These are phyloP conservation scores for Thereva nobilitata DNA, from an alignment of 2,888 invertebrate species.

Conservation along the genomic window DNA sequence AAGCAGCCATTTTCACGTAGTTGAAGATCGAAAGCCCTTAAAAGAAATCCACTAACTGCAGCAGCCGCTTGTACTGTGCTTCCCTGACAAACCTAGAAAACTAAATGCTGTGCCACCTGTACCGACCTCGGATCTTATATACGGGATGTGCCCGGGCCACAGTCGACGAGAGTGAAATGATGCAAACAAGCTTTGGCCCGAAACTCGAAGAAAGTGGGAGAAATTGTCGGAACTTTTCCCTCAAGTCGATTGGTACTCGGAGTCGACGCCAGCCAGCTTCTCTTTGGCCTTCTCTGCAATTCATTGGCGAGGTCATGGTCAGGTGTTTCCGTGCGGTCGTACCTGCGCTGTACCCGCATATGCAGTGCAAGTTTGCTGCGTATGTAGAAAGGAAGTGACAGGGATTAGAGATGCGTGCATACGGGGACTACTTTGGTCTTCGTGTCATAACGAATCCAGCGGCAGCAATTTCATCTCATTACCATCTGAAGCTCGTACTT, in stretches of 20 bases:
- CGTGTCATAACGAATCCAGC: too few relatives aligned
- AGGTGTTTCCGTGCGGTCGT: slow-evolving; percentile 3
- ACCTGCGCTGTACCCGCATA: too few relatives aligned
- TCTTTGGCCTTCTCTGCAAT: slow-evolving; percentile 22
- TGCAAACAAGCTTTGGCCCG: slow-evolving; percentile 26
- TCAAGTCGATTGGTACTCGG: not conserved
- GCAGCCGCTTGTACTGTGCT: slow-evolving; percentile 12
- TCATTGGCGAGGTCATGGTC: slow-evolving; percentile 37
- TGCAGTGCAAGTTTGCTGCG: too few relatives aligned
- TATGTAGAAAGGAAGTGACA: too few relatives aligned
- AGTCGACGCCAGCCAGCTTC: not conserved
- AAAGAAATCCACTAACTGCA: slow-evolving; percentile 22
- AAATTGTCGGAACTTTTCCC: slow-evolving; percentile 21
- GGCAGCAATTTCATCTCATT: too few relatives aligned
- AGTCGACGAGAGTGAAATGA: slow-evolving; percentile 30
- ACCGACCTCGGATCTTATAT: slow-evolving; percentile 34
- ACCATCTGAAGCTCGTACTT: too few relatives aligned
- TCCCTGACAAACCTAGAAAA: slow-evolving; percentile 19
- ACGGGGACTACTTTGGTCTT: too few relatives aligned
- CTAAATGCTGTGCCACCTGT: slow-evolving; percentile 31
- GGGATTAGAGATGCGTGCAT: too few relatives aligned
- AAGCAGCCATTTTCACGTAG: slow-evolving; percentile 22
- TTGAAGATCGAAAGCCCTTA: slow-evolving; percentile 10
- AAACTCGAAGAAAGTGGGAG: slow-evolving; percentile 32
- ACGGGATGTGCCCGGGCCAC: slow-evolving; percentile 23